Conservation (phyloP, 2,113 vertebrate species). For the Crotophaga sulcirostris region DNA sequence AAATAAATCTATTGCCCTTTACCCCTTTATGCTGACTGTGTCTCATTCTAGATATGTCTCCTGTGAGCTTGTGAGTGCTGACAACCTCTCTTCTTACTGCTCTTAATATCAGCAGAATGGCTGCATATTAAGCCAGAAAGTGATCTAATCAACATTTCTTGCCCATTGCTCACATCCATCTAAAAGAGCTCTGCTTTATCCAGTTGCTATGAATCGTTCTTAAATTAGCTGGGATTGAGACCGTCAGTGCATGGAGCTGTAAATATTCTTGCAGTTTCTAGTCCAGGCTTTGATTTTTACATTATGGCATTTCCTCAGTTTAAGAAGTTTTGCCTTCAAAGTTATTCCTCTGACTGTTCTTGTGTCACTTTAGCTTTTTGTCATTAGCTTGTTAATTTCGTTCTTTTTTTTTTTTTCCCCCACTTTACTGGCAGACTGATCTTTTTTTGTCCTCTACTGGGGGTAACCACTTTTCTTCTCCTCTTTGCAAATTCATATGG, state of each 20-base stretch:
- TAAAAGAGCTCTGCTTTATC: slow-evolving; percentile 14
- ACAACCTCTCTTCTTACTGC: slow-evolving; percentile 42
- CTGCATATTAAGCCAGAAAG: slow-evolving; percentile 55
- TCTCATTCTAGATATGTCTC: slow-evolving; percentile 55
- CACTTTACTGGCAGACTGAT: neutral
- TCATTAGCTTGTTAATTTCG: neutral
- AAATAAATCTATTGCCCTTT: slow-evolving; percentile 64
- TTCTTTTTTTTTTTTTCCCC: neutral
- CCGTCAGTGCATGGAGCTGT: slow-evolving; percentile 16
- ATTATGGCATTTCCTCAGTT: neutral
- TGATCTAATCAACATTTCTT: slow-evolving; percentile 54
- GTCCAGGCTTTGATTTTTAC: slow-evolving; percentile 26
- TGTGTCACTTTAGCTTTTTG: neutral
- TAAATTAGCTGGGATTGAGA: slow-evolving; percentile 43
- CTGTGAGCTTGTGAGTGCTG: slow-evolving; percentile 34
- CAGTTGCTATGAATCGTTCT: slow-evolving; percentile 8
- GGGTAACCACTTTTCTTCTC: neutral
- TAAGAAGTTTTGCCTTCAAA: slow-evolving; percentile 34
- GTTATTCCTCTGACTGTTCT: neutral
- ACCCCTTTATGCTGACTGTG: slow-evolving; percentile 32
- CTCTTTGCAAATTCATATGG: neutral
- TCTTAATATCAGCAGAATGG: slow-evolving; percentile 60
- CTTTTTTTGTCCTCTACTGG: neutral
- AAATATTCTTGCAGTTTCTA: slow-evolving; percentile 24
- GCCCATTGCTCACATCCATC: slow-evolving; percentile 45